Conservation (phyloP, 2,888 invertebrate species). For the Drosophila eohydei region DNA sequence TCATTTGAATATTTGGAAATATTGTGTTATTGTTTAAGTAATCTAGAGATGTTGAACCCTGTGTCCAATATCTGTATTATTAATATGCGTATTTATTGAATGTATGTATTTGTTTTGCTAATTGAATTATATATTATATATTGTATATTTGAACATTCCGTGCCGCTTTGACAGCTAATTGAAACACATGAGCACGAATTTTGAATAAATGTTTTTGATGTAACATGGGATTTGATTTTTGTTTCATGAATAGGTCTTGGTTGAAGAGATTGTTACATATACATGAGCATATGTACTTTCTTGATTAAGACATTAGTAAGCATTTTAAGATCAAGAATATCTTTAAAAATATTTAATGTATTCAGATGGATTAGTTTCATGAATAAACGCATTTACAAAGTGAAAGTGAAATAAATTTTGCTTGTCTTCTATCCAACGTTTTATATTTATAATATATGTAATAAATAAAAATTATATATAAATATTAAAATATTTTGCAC, state of each 20-base stretch:
- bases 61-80: slow-evolving; percentile 39
- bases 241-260: not conserved
- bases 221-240: not conserved
- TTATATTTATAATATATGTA: not conserved
- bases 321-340: not conserved
- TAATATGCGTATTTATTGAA: slow-evolving; percentile 43
- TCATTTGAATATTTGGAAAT: slow-evolving; percentile 36
- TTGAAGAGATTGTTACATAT: not conserved
- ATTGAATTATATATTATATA: slow-evolving; percentile 34
- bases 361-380: not conserved
- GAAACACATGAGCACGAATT: slow-evolving; percentile 55
- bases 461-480: not conserved
- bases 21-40: slow-evolving; percentile 46
- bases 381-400: not conserved
- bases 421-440: not conserved
- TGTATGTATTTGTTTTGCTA: slow-evolving; percentile 26
- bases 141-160: slow-evolving; percentile 67
- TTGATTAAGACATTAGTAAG: not conserved
- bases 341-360: not conserved
- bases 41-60: slow-evolving; percentile 17
- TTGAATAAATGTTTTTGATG: slow-evolving; percentile 60
- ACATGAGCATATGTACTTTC: not conserved
- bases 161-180: slow-evolving; percentile 45
- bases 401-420: not conserved
- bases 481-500: not conserved